These are phyloP conservation scores for Trematocara marginatum DNA, from an alignment of 2,113 vertebrate species.

Conservation along the genomic window DNA sequence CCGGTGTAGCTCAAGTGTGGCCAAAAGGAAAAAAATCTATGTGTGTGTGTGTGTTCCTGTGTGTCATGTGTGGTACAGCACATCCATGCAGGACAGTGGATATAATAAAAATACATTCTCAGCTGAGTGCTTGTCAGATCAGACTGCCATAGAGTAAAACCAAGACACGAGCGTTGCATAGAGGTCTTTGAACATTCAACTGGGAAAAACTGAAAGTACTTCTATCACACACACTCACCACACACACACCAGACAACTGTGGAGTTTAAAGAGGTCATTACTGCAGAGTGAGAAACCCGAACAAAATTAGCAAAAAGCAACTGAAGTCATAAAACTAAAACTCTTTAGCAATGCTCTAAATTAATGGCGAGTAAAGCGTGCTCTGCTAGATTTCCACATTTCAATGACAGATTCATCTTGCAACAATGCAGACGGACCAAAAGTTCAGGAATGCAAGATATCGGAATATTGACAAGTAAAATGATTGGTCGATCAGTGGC, in stretches of 20 bases:
- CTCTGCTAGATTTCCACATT: not conserved
- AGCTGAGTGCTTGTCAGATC: constrained; percentile 48
- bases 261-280: not conserved
- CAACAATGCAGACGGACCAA: constrained; percentile 40
- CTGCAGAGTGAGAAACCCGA: not conserved
- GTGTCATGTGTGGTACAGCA: constrained; percentile 3
- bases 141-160: constrained; percentile 44
- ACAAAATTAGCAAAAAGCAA: not conserved
- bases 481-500: not conserved
- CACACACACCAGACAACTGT: not conserved
- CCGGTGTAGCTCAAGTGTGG: not conserved
- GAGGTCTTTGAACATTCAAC: constrained; percentile 54
- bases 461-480: not conserved
- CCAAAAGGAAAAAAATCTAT: not conserved
- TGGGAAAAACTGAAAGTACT: constrained; percentile 37
- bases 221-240: not conserved
- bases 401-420: not conserved
- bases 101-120: constrained; percentile 43
- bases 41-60: not conserved
- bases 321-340: not conserved
- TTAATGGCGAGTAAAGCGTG: constrained; percentile 1
- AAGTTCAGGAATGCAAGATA: not conserved
- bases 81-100: constrained; percentile 23
- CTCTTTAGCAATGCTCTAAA: not conserved
- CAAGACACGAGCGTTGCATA: constrained; percentile 68